phyloP scores from a whole-genome alignment of 1,140 invertebrate genomes.

The Periplaneta americana region DNA sequence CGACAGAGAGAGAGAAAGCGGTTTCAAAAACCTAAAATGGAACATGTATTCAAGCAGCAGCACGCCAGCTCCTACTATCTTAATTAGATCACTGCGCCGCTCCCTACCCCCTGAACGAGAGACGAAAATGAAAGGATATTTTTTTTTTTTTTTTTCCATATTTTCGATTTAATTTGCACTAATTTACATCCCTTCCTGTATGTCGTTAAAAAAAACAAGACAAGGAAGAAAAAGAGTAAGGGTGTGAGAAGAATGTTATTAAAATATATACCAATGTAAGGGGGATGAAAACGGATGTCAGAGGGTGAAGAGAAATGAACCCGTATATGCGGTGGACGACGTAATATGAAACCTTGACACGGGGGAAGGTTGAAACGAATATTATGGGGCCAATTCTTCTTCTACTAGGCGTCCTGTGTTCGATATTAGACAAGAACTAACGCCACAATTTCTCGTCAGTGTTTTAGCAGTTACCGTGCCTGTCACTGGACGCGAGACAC shows the following conservation, averaged over 20 bases:
- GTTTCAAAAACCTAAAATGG: slow-evolving; percentile 7
- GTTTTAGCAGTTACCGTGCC: too few species aligned
- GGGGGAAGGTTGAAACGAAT: background rate
- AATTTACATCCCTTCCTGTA: slow-evolving; percentile 10
- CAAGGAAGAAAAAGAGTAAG: background rate
- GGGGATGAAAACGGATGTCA: background rate
- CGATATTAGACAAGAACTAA: too few species aligned
- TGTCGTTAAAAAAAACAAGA: background rate
- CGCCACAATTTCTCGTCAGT: too few species aligned
- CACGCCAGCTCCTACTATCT: slow-evolving; percentile 5
- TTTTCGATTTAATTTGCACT: slow-evolving; percentile 15
- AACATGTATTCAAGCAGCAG: background rate
- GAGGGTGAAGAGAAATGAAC: background rate
- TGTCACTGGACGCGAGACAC: too few species aligned
- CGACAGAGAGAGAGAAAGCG: background rate
- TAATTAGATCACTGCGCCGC: slow-evolving; percentile 10
- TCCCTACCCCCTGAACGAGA: background rate
- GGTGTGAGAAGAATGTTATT: background rate
- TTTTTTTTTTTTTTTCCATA: slow-evolving; percentile 6
- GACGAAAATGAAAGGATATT: slow-evolving; percentile 5
- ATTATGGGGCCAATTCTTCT: too few species aligned
- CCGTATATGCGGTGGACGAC: background rate
- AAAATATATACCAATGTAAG: background rate
- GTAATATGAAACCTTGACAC: background rate
- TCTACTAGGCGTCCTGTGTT: too few species aligned